Evolutionary conservation across 2,113 vertebrate genomes (phyloP).

Genomic region (Erythrocercus mccallii): DNA sequence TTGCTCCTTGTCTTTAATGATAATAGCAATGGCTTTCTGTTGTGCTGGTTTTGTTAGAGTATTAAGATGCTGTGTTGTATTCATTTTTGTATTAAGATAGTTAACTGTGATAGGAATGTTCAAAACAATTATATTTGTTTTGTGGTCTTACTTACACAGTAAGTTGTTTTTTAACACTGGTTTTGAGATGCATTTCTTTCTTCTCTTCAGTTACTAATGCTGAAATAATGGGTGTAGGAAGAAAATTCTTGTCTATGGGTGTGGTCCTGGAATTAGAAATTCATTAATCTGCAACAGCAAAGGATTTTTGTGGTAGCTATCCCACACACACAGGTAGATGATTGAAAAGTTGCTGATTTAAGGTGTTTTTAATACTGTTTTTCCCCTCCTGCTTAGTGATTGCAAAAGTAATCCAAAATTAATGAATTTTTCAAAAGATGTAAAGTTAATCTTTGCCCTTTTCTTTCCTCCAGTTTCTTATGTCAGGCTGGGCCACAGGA

Average conservation of each 20-base stretch:
- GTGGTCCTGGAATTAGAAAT: not conserved
- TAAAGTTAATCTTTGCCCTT: not conserved
- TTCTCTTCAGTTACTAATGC: not conserved
- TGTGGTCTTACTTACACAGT: not conserved
- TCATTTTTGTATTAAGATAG: not conserved
- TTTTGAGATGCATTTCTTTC: not conserved
- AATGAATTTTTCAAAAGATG: not conserved
- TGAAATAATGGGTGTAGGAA: not conserved
- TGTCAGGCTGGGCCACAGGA: slow-evolving; percentile 96
- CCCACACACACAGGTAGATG: not conserved
- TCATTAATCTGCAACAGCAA: not conserved
- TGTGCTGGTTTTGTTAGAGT: not conserved
- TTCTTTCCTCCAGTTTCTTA: slow-evolving; percentile 82
- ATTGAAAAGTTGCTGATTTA: not conserved
- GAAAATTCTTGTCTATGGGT: not conserved
- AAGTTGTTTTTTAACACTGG: not conserved
- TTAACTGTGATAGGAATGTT: not conserved
- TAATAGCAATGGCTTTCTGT: not conserved
- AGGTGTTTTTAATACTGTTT: not conserved
- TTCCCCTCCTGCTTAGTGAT: not conserved
- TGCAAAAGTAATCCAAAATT: not conserved
- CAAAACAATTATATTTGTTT: not conserved
- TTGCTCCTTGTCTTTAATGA: not conserved
- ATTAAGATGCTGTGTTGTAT: not conserved
- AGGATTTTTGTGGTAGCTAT: not conserved